These are phyloP conservation scores for Fopius arisanus DNA, from an alignment of 1,140 invertebrate species.

Conservation along the genomic window DNA sequence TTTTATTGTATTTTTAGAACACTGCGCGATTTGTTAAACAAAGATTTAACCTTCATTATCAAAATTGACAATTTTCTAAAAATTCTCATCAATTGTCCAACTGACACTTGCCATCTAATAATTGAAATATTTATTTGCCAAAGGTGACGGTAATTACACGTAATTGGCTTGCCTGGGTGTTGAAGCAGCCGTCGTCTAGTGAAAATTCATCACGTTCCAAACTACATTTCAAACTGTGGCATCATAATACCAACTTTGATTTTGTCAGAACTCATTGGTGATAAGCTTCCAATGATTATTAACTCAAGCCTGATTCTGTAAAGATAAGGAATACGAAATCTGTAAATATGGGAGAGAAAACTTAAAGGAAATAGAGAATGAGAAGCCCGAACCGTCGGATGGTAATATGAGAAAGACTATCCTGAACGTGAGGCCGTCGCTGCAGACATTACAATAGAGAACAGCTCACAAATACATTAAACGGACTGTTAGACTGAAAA, in stretches of 20 bases:
- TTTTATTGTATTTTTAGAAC: background rate
- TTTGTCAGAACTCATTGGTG: background rate
- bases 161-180: background rate
- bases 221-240: background rate
- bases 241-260: background rate
- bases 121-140: background rate
- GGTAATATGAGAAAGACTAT: background rate
- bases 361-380: background rate
- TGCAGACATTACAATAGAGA: background rate
- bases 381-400: background rate
- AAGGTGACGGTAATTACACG: background rate
- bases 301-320: background rate
- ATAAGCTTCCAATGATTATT: background rate
- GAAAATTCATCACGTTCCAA: too few species aligned
- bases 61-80: too few species aligned
- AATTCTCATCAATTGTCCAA: background rate
- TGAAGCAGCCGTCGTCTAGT: background rate
- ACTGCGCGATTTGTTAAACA: too few species aligned
- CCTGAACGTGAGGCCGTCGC: conserved; percentile 11
- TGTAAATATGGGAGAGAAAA: background rate
- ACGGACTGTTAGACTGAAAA: too few species aligned
- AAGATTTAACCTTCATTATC: too few species aligned
- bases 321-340: background rate
- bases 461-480: too few species aligned
- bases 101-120: background rate